Evolutionary conservation across 2,888 invertebrate species (phyloP).

Genomic region (Tipula helvola): DNA sequence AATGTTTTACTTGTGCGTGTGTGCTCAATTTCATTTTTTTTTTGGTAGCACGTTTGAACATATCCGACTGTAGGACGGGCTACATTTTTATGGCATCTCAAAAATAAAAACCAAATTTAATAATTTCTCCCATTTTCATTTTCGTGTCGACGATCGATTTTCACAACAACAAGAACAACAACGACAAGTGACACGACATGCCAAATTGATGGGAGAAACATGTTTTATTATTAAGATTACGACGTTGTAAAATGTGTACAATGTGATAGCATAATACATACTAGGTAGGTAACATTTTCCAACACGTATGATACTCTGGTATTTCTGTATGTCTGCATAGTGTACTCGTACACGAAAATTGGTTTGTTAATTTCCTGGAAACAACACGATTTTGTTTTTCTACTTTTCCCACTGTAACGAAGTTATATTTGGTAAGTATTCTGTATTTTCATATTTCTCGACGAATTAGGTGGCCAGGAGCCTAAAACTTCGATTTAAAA

Average conservation of each 20-base stretch:
- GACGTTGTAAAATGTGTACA: not conserved
- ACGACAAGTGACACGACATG: not conserved
- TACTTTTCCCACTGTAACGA: not conserved
- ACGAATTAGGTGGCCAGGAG: too few species aligned
- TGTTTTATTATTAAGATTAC: not conserved
- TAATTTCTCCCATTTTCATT: not conserved
- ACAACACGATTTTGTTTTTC: not conserved
- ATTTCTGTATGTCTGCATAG: not conserved
- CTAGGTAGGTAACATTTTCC: not conserved
- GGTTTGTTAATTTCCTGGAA: not conserved
- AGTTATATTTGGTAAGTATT: too few species aligned
- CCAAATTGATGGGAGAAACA: not conserved
- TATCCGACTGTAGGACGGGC: not conserved
- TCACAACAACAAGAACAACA: not conserved
- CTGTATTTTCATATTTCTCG: too few species aligned
- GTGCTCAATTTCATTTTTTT: not conserved
- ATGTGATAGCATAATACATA: too few species aligned
- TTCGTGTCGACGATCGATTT: not conserved
- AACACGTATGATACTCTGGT: not conserved
- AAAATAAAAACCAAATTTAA: too few species aligned
- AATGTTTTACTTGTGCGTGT: not conserved
- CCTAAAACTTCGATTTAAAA: too few species aligned
- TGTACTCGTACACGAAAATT: not conserved
- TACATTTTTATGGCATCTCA: not conserved
- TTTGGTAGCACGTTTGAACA: not conserved